Base-by-base conservation (phyloP, 2,888 invertebrate genomes). In the Atethmia centrago region DNA sequence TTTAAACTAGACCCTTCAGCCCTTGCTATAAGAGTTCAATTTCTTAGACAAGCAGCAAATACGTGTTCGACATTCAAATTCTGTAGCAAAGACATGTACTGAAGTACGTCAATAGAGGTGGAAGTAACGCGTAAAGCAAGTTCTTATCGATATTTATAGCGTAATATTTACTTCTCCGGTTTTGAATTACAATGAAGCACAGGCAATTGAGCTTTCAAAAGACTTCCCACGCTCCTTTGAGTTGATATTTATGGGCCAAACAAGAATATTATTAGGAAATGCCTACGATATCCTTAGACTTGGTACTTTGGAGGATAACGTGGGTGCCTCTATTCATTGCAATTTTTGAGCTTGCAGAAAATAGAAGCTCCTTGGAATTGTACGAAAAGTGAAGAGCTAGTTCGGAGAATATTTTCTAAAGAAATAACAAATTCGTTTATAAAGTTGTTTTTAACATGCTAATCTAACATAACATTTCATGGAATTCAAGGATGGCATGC, bases 161-260 rank as follows among this genome's bases (percentile, higher is more conserved):
- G 74, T 77, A 78, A 83, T 82, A 86, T 85, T 75, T 80, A 81
- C 78, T 77, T 85, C 78, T 73, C 71, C 19, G 72, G 75, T 74
- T 83, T 82, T 84, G 84, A 82, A 81, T 86, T 77, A 77, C 79
- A 83, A 83, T 85, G 76, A 80, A 79, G 81, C 66, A 85, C 61
- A 78, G 78, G 74, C 82, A 85, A 86, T 84, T 83, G 82, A 85
- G 82, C 84, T 82, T 84, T 87, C 87, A 85, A 84, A 80, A 78
- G 77, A 73, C 85, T 80, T 82, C 87, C 87, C 84, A 87, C 87
- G 77, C 63, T 68, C 69, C 58, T 74, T 76, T 67, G 71, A 71
- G 42, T 42, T 51, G 51, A 77, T 84, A 85, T 84, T 85, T 84
- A 81, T 86, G 71, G 58, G 71, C 66, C 62, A 40, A 86, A 82